These are phyloP conservation scores for Oxygymnocypris stewartii DNA, from an alignment of 2,113 vertebrate genomes.

Conservation along the genomic window DNA sequence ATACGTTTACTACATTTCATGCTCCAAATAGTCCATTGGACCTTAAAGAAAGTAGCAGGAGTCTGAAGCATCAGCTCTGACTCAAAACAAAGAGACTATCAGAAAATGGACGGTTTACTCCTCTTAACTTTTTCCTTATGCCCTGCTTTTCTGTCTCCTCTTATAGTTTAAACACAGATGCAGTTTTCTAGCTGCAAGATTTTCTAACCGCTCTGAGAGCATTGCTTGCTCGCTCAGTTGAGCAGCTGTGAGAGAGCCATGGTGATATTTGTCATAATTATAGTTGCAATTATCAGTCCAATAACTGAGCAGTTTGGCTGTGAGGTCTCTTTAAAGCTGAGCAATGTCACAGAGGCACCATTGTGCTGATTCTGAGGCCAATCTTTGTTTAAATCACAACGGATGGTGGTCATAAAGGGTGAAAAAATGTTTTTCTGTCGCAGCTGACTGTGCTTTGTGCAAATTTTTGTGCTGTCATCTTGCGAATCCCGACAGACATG, in stretches of 20 bases:
- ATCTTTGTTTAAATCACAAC: constrained; percentile 32
- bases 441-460: not conserved
- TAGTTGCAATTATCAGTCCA: constrained; percentile 23
- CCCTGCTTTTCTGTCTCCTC: no score
- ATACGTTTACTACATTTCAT: not conserved
- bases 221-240: not conserved
- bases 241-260: not conserved
- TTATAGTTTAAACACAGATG: constrained; percentile 25
- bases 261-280: constrained; percentile 26
- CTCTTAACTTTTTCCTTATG: not conserved
- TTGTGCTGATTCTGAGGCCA: constrained; percentile 36
- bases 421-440: constrained; percentile 36
- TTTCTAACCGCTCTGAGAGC: not conserved
- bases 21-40: not conserved
- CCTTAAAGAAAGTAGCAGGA: not conserved
- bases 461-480: not conserved
- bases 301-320: constrained; percentile 8
- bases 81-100: constrained; percentile 48
- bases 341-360: constrained; percentile 24
- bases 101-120: constrained; percentile 47
- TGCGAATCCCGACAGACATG: not conserved
- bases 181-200: not conserved
- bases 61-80: not conserved
- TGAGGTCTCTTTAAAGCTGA: constrained; percentile 17
- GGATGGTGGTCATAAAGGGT: constrained; percentile 4